Evolutionary conservation across 2,797 vertebrate genomes (phyloP), one percentile per base, ranked within the genome.

Genomic region (Picus viridis): DNA sequence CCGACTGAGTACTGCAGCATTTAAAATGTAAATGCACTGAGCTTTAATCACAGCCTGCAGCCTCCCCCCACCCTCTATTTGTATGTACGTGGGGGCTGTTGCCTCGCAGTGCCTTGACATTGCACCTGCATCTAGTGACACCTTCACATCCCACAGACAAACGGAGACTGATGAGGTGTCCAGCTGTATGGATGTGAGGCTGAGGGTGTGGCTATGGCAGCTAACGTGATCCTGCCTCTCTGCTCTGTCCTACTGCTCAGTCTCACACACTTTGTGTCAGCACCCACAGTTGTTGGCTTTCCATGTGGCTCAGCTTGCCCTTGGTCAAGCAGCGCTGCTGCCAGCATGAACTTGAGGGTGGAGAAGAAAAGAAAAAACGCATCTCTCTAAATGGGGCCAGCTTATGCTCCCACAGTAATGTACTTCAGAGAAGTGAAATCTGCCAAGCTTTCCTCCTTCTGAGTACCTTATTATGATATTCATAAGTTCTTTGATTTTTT

Each of bases 261-360:
- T 51, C 56, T 54, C 1, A 0, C 29, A 16, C 0, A 1, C 39
- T 41, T 54, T 3, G 0, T 29, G 41, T 18, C 0, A 0, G 20
- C 65, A 64, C 18, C 41, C 32, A 18, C 43, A 27, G 49, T 19
- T 3, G 0, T 5, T 51, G 70, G 45, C 39, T 61, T 65, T 49
- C 19, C 51, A 1, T 0, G 7, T 10, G 63, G 39, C 62, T 78
- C 1, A 0, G 54, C 41, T 56, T 63, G 41, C 32, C 47, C 47
- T 51, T 47, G 53, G 13, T 34, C 72, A 51, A 65, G 69, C 71
- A 76, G 24, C 23, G 18, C 8, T 2, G 2, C 53, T 87, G 49
- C 45, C 75, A 61, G 43, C 45, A 16, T 23, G 34, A 30, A 53
- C 39, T 26, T 29, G 34, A 68, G 23, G 43, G 67, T 3, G 2